A percentile compares a stretch with the other conserved stretches of the same genome.
phyloP scores from a whole-genome alignment of 2,888 invertebrate genomes.

The Gasteruption jaculator region DNA sequence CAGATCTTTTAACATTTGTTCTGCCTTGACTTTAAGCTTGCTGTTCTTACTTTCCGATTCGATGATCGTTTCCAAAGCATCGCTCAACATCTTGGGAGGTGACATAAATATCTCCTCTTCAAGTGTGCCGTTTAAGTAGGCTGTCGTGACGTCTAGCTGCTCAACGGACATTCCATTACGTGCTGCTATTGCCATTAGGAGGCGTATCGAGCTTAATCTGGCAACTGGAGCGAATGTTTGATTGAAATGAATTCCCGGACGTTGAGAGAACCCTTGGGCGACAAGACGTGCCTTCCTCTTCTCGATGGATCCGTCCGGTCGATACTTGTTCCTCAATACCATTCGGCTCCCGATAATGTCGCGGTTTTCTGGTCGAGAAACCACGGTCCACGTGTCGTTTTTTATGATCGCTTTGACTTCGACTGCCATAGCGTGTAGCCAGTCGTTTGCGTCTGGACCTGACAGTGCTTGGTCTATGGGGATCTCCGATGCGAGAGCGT shows the following conservation, averaged over 20 bases:
- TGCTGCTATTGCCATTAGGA: constrained; percentile 7
- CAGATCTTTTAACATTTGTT: not conserved
- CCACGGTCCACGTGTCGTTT: constrained; percentile 18
- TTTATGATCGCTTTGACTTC: constrained; percentile 16
- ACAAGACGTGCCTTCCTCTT: constrained; percentile 21
- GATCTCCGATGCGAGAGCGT: constrained; percentile 11
- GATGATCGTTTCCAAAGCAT: not conserved
- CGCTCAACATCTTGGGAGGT: not conserved
- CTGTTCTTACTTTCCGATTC: not conserved
- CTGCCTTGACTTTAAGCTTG: not conserved
- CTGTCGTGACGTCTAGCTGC: constrained; percentile 16
- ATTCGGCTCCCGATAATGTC: constrained; percentile 10
- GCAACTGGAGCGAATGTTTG: constrained; percentile 9
- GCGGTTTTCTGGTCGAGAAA: constrained; percentile 10
- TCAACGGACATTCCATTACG: constrained; percentile 5
- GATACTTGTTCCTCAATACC: constrained; percentile 17
- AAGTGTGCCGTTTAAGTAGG: constrained; percentile 14
- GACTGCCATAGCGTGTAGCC: constrained; percentile 10
- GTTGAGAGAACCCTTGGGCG: constrained; percentile 17
- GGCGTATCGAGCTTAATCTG: constrained; percentile 8
- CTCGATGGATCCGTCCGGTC: constrained; percentile 17
- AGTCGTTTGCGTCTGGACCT: constrained; percentile 9
- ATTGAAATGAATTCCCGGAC: constrained; percentile 18
- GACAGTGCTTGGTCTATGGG: constrained; percentile 11
- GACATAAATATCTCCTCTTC: constrained; percentile 12